Base-by-base conservation (phyloP, 2,888 invertebrate genomes). In the Catotricha subobsoleta region DNA sequence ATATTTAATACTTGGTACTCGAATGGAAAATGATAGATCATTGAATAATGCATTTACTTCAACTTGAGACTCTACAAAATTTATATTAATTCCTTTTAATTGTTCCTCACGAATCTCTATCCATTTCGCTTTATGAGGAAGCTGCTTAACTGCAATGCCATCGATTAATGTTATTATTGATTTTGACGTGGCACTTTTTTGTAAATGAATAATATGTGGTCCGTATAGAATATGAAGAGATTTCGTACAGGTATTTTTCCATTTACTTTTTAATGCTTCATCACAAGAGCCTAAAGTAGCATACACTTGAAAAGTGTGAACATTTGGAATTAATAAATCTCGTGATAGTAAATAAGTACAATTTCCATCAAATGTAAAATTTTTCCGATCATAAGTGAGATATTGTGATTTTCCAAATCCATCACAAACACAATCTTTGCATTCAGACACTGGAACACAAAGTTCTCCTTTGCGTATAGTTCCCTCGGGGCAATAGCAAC, bases 401-500 rank as follows among this genome's bases (percentile, higher is more conserved):
- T 82, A 86, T 52, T 84, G 80, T 1, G 84, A 76, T 39, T 80
- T 74, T 1, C 87, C 87, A 45, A 79, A 70, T 0, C 81, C 76
- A 48, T 78, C 74, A 55, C 82, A 82, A 1, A 68, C 39, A 67
- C 86, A 86, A 55, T 87, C 82, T 41, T 75, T 67, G 52, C 87
- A 87, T 43, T 76, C 75, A 0, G 71, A 65, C 0, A 82, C 74
- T 42, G 70, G 65, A 6, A 84, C 68, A 52, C 87, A 87, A 10
- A 64, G 62, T 42, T 76, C 71, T 8, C 72, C 79, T 52, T 72
- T 71, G 15, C 79, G 66, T 1, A 80, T 72, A 3, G 57, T 60
- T 30, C 86, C 86, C 34, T 78, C 74, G 0, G 86, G 83, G 50
- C 87, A 87, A 62, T 80, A 86, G 59, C 87, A 87, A 41, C 87